Evolutionary conservation across 92 coral and sea anemone genomes (phyloP).

Genomic region (Epizoanthus ramosus): DNA sequence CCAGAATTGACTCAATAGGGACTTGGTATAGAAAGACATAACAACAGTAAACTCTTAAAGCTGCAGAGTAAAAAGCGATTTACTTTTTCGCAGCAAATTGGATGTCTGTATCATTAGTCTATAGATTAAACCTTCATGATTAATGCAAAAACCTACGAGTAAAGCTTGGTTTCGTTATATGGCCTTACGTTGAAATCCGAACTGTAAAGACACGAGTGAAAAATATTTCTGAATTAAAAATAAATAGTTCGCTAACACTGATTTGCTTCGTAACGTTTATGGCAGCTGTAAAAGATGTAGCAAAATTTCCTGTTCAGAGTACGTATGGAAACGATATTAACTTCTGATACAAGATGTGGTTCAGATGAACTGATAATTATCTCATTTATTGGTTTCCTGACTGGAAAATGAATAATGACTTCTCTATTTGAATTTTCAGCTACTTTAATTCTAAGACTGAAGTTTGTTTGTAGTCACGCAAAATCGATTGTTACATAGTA

Average conservation of each 20-base stretch:
- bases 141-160: no score
- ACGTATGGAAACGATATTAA: neutral
- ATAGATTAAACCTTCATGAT: no score
- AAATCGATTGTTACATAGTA: neutral
- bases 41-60: neutral
- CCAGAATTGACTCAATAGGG: neutral
- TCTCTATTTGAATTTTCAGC: neutral
- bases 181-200: no score
- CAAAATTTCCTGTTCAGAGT: neutral
- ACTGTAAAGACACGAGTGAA: no score
- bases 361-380: conserved; percentile 10
- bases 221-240: no score
- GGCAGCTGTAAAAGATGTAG: neutral
- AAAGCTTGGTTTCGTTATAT: no score
- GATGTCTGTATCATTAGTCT: neutral
- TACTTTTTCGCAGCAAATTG: neutral
- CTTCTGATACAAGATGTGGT: conserved; percentile 3
- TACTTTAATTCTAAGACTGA: neutral
- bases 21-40: neutral
- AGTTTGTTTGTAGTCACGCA: neutral
- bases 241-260: neutral
- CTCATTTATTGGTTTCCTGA: conserved; percentile 2
- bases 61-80: no score
- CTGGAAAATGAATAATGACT: conserved; percentile 1
- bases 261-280: neutral